Evolutionary conservation across 1,140 invertebrate genomes (phyloP).

Genomic region (Caenorhabditis inopinata): DNA sequence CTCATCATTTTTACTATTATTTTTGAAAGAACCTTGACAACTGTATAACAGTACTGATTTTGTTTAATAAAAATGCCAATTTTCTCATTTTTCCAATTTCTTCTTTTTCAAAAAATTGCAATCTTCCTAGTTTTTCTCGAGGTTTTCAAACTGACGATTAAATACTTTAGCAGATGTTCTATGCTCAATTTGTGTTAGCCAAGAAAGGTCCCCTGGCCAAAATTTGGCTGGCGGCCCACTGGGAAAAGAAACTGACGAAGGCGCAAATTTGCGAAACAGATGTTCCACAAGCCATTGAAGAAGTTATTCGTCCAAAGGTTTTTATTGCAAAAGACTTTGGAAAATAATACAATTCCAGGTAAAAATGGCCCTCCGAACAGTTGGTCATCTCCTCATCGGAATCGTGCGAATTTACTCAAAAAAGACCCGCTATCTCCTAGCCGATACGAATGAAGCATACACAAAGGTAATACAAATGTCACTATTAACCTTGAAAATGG

Average conservation of each 20-base stretch:
- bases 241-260: conserved; percentile 99
- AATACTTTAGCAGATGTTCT: conserved; percentile 60
- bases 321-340: background rate
- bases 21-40: too few relatives aligned
- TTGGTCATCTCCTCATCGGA: conserved; percentile 92
- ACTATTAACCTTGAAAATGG: conserved; percentile 83
- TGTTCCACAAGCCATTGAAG: conserved; percentile 98
- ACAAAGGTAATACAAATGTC: conserved; percentile 92
- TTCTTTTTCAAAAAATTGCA: too few relatives aligned
- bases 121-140: background rate
- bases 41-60: too few relatives aligned
- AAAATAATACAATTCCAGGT: conserved; percentile 71
- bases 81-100: too few relatives aligned
- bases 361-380: conserved; percentile 95
- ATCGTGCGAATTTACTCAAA: conserved; percentile 97
- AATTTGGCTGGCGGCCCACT: conserved; percentile 94
- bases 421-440: conserved; percentile 95
- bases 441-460: conserved; percentile 99
- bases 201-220: conserved; percentile 66
- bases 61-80: too few relatives aligned
- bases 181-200: conserved; percentile 65
- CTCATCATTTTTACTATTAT: too few relatives aligned
- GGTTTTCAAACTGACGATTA: background rate
- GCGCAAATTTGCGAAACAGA: conserved; percentile 99
- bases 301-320: conserved; percentile 94